A percentile compares a stretch with the other conserved stretches of the same genome.
Evolutionary conservation across 2,113 vertebrate species (phyloP).

Genomic region (Jacana jacana): DNA sequence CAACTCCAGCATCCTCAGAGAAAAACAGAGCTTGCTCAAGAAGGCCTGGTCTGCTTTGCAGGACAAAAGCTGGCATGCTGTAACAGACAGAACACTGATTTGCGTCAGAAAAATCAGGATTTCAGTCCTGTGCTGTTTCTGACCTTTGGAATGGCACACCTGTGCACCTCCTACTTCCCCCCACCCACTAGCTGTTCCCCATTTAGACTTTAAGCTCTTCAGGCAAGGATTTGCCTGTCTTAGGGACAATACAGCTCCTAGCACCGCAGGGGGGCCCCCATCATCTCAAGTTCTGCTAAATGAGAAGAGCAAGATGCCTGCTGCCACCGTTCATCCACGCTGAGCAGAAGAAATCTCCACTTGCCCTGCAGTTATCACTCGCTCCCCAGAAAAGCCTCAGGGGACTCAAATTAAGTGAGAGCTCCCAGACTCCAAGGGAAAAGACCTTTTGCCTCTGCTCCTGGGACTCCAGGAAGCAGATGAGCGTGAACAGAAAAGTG

Average conservation of each 20-base stretch:
- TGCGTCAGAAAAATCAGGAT: background rate
- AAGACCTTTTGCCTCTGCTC: background rate
- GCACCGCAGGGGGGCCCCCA: background rate
- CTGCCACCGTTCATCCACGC: background rate
- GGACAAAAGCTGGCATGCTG: background rate
- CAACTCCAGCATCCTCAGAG: background rate
- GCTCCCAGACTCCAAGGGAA: background rate
- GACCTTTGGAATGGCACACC: background rate
- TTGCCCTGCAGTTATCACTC: background rate
- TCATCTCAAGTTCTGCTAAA: slow-evolving; percentile 21
- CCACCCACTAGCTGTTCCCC: background rate
- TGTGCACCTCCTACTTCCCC: background rate
- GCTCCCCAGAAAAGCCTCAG: background rate
- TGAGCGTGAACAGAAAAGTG: background rate
- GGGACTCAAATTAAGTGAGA: background rate
- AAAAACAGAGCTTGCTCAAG: background rate
- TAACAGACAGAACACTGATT: background rate
- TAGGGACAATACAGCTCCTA: background rate
- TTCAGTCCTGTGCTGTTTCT: background rate
- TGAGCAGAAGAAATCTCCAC: background rate
- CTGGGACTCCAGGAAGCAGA: background rate
- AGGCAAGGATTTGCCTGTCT: slow-evolving; percentile 41
- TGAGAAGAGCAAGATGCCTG: slow-evolving; percentile 21
- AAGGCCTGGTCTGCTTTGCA: background rate
- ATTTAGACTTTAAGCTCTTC: slow-evolving; percentile 56